Base-by-base conservation (phyloP, 2,888 invertebrate genomes). In the Laothoe populi region DNA sequence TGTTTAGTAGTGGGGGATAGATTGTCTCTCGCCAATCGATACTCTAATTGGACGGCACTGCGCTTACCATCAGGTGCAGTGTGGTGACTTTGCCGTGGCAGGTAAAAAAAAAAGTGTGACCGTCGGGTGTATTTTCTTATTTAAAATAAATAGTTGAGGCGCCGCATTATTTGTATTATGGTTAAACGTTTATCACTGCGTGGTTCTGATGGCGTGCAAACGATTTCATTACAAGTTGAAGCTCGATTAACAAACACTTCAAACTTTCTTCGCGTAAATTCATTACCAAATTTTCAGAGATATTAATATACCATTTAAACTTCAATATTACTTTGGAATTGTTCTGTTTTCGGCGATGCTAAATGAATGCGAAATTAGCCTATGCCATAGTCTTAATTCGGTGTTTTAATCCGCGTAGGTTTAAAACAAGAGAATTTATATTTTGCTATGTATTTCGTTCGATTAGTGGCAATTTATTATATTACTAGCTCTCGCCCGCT, bases 221-320 rank as follows among this genome's bases (percentile, higher is more conserved):
- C 40, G 57, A 58, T 58, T 38, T 58, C 57, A 40, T 57, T 57
- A 38, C 42, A 42, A 58, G 23, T 53, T 53, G 31, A 53, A 24
- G 57, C 35, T 46, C 63, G 31, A 63, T 63, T 59, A 63, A 49
- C 59, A 57, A 63, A 49, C 59, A 57, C 42, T 59, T 13, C 59
- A 49, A 63, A 63, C 59, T 63, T 63, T 40, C 42, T 53, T 44
- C 45, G 53, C 53, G 63, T 63, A 63, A 63, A 63, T 63, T 63
- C 63, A 63, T 63, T 63, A 59, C 21, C 59, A 44, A 63, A 63
- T 63, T 60, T 53, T 26, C 59, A 42, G 44, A 38, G 53, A 49
- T 31, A 60, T 63, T 63, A 63, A 59, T 53, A 63, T 59, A 61
- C 57, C 61, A 61, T 46, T 61, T 45, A 61, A 61, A 61, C 57